Base-by-base conservation (phyloP, 1,140 invertebrate species). In the Calycopis cecrops region DNA sequence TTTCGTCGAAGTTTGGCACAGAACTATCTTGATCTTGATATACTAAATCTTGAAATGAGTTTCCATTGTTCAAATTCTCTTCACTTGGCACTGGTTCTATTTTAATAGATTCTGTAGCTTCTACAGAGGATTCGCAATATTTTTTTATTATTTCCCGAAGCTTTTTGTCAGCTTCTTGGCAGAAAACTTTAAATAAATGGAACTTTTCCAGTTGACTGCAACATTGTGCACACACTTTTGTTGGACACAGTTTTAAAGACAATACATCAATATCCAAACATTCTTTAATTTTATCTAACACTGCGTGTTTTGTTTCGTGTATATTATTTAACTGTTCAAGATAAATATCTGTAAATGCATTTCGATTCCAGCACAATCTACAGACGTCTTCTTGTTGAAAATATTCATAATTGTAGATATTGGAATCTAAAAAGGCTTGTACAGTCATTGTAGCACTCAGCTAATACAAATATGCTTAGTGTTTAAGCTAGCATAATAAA, bases 351-450 rank as follows among this genome's bases (percentile, higher is more conserved):
- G 21, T 67, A 47, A 60, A 56, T 0, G 75, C 71, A 28, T 76
- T 61, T 60, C 48, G 66, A 35, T 49, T 63, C 73, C 73, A 85
- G 52, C 81, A 85, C 18, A 85, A 55, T 55, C 78, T 58, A 51
- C 81, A 85, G 1, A 85, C 62, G 35, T 85, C 68, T 7, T 67
- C 65, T 64, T 73, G 72, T 55, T 65, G 63, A 62, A 85, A 81
- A 57, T 83, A 83, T 54, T 83, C 73, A 40, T 67, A 73, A 14
- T 54, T 77, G 52, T 79, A 79, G 21, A 28, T 28, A 28, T 28
- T 28, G 21, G 21, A 28, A 28, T 28, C 21, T 28, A 28, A 28
- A 28, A 28, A 28, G 21, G 21, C 21, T 6, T 28, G 21, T 28
- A 28, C 21, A 28, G 21, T 28, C 21, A 28, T 28, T 28, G 21